Percentiles rank a stretch among this genome's conserved stretches.
Evolutionary conservation across 1,140 invertebrate genomes (phyloP).

Genomic region (Anagrus nilaparvatae): DNA sequence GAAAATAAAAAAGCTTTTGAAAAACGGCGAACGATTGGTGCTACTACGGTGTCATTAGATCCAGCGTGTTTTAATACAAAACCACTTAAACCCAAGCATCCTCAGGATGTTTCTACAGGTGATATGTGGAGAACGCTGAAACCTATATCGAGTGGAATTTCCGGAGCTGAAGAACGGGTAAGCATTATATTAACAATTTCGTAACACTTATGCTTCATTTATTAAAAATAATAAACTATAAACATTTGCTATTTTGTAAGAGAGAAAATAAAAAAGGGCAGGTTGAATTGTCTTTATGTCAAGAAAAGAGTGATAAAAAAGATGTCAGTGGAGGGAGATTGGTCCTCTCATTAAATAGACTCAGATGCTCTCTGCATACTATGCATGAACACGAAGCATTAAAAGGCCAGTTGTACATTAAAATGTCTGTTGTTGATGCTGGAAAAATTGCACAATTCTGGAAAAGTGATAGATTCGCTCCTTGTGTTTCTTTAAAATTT

Average conservation of each 20-base stretch:
- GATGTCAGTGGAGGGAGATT: slow-evolving; percentile 50
- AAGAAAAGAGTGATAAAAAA: slow-evolving; percentile 51
- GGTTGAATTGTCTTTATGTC: slow-evolving; percentile 51
- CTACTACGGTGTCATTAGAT: slow-evolving; percentile 62
- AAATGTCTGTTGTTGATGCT: slow-evolving; percentile 60
- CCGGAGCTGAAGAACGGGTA: slow-evolving; percentile 48
- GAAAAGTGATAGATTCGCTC: slow-evolving; percentile 62
- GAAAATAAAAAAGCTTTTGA: slow-evolving; percentile 43
- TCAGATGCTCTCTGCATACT: slow-evolving; percentile 52
- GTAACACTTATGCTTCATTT: no score
- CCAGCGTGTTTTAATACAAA: slow-evolving; percentile 56
- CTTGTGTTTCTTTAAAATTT: slow-evolving; percentile 50
- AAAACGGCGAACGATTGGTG: slow-evolving; percentile 54
- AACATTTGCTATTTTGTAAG: slow-evolving; percentile 32
- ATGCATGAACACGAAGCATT: slow-evolving; percentile 58
- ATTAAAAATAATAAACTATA: slow-evolving; percentile 9
- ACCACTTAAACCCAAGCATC: slow-evolving; percentile 42
- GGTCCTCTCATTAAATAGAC: slow-evolving; percentile 30
- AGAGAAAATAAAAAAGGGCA: slow-evolving; percentile 57
- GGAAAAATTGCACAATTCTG: slow-evolving; percentile 60
- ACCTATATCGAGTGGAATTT: slow-evolving; percentile 55
- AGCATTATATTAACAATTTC: slow-evolving; percentile 20
- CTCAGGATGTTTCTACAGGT: slow-evolving; percentile 53
- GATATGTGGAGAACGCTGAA: slow-evolving; percentile 65
- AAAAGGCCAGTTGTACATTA: slow-evolving; percentile 61